phyloP scores from a whole-genome alignment of 2,797 vertebrate genomes.

The Poeciliopsis turneri region DNA sequence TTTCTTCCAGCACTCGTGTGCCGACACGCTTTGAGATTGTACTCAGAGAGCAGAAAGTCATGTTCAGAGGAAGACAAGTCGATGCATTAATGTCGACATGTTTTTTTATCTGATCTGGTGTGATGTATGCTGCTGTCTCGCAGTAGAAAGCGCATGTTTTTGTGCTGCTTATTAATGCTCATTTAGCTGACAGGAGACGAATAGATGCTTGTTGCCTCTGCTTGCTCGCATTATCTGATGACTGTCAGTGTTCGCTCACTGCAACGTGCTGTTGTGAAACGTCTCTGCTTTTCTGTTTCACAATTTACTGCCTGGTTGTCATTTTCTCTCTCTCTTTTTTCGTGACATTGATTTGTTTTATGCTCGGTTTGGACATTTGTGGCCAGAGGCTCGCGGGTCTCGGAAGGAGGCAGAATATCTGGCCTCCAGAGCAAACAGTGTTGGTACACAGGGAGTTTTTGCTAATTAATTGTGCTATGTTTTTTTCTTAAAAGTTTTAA shows the following conservation, averaged over 20 bases:
- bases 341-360: neutral
- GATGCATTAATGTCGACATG: neutral
- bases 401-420: neutral
- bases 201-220: neutral
- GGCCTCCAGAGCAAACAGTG: neutral
- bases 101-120: neutral
- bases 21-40: neutral
- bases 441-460: neutral
- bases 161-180: neutral
- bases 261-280: neutral
- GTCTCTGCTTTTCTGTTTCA: neutral
- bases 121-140: neutral
- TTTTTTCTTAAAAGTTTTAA: neutral
- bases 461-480: neutral
- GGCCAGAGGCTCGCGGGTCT: neutral
- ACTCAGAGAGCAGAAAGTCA: neutral
- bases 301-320: neutral
- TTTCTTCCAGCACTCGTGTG: constrained; percentile 1
- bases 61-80: neutral
- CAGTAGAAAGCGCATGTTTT: neutral
- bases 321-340: neutral
- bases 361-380: neutral
- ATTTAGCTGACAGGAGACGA: neutral
- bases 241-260: neutral
- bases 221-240: neutral